These are phyloP conservation scores for Cheilosia pagana DNA, from an alignment of 2,888 invertebrate species.

Conservation along the genomic window DNA sequence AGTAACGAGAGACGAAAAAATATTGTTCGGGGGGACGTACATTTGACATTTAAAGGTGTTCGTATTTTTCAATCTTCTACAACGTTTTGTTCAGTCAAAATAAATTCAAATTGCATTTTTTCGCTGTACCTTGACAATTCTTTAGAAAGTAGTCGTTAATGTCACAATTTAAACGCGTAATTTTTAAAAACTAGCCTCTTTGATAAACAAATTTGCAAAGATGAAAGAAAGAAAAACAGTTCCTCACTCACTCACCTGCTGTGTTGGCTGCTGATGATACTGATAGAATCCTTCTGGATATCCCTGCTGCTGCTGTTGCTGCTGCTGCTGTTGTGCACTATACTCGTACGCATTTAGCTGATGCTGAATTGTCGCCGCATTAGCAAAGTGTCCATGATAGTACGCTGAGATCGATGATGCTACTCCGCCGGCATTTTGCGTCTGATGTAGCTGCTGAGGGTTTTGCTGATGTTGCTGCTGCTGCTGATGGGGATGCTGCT, in stretches of 20 bases:
- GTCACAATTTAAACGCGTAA: no score
- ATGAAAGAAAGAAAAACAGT: background rate
- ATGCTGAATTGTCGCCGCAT: conserved; percentile 79
- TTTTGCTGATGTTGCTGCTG: conserved; percentile 75
- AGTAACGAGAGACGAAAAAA: no score
- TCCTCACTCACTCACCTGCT: conserved; percentile 79
- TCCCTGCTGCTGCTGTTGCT: conserved; percentile 75
- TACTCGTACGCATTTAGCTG: conserved; percentile 82
- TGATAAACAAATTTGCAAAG: background rate
- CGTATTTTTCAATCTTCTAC: no score
- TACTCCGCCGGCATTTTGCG: conserved; percentile 73
- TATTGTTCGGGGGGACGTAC: no score
- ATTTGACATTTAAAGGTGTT: no score
- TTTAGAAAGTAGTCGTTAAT: no score
- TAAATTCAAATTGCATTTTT: no score
- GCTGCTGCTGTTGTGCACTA: conserved; percentile 73
- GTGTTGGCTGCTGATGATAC: conserved; percentile 77
- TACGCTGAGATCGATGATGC: conserved; percentile 73
- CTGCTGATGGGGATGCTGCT: conserved; percentile 72
- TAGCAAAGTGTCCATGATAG: conserved; percentile 84
- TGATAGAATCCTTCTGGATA: conserved; percentile 69
- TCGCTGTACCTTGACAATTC: no score
- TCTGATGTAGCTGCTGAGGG: conserved; percentile 75
- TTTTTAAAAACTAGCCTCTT: no score
- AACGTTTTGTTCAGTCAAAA: no score